These are phyloP conservation scores for Halcyon badia DNA, from an alignment of 2,797 vertebrate genomes.

Conservation along the genomic window DNA sequence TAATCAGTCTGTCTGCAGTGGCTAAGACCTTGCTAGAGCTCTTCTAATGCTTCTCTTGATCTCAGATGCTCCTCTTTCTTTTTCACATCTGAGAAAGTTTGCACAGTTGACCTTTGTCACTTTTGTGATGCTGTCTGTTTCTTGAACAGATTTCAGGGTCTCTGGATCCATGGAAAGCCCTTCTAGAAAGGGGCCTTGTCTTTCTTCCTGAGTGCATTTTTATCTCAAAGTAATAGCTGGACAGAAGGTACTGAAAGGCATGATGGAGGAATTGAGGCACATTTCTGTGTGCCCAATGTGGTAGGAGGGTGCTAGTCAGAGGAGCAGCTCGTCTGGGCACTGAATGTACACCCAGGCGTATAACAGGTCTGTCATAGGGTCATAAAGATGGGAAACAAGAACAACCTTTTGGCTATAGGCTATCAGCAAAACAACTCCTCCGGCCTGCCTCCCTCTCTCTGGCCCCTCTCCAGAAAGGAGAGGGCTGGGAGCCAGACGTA, in stretches of 20 bases:
- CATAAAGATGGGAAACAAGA: background rate
- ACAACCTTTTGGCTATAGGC: background rate
- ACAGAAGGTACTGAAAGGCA: background rate
- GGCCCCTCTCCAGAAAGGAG: background rate
- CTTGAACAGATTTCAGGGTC: background rate
- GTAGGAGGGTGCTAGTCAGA: background rate
- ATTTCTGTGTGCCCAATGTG: accelerated
- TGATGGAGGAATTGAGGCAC: background rate
- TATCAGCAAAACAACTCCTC: background rate
- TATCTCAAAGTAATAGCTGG: background rate
- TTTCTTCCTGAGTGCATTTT: background rate
- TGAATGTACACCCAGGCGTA: background rate
- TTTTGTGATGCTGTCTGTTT: background rate
- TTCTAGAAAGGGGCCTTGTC: background rate
- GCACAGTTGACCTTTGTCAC: background rate
- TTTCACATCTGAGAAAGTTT: background rate
- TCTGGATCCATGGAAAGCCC: background rate
- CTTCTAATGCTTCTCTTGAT: background rate
- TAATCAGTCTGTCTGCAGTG: background rate
- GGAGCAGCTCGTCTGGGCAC: background rate
- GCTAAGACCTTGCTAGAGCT: background rate
- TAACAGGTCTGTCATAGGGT: background rate
- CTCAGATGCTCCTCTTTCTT: background rate
- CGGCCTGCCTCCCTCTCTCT: background rate
- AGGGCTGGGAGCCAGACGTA: background rate